Evolutionary conservation across 2,113 vertebrate genomes (phyloP), one percentile per base, ranked within the genome.

Genomic region (Pristiophorus japonicus): DNA sequence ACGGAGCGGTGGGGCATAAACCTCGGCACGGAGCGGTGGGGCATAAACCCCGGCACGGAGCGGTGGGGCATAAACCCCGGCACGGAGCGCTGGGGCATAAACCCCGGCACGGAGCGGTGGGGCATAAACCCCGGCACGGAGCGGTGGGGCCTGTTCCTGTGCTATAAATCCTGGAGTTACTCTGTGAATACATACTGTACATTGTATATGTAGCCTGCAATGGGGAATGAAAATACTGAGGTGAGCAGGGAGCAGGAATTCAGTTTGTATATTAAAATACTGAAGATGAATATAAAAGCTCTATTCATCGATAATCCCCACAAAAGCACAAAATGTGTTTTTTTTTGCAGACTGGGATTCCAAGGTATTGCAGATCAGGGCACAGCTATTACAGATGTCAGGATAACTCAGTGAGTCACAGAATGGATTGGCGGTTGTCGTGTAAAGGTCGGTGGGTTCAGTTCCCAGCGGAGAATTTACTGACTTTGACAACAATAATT

Each of bases 371-470:
- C 30, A 59, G 30, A 34, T 62, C 22, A 30, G 55, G 51, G 51
- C 87, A 62, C 87, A 90, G 14, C 27, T 90, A 34, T 90, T 90
- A 59, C 87, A 90, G 87, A 30, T 90, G 87, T 59, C 87, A n/a
- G 87, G 55, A 5, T 34, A 90, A 59, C 27, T 90, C 87, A 59
- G 51, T 30, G 27, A 59, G 24, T 59, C 3, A 14, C 11, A 34
- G n/a, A 34, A 51, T 16, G 62, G 87, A 90, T 90, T 51, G 34
- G 24, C 34, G 27, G 8, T 55, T 24, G 24, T 45, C 2, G 14
- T 5, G 3, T 30, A 16, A 16, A 24, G n/a, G 90, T 65, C 59
- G 5, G 62, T 38, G 4, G 6, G 59, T 65, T 65, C 59, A 63
- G 38, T 22, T 93, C 90, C n/a, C 16, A 65, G 34, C 65, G 90